These are phyloP conservation scores for Apantesis nais DNA, from an alignment of 2,888 invertebrate species.

Conservation along the genomic window DNA sequence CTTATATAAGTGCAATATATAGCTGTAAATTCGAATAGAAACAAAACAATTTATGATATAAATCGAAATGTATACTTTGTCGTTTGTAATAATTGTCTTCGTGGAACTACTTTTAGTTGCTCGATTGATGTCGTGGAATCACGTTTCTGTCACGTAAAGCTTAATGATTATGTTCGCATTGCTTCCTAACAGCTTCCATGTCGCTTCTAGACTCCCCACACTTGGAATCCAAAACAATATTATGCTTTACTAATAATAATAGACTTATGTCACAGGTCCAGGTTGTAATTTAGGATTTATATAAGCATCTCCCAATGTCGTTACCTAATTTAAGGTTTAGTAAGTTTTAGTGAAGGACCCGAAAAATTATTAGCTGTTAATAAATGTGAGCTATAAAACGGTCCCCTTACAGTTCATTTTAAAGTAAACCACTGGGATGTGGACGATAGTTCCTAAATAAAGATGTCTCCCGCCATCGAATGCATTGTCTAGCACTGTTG, in stretches of 20 bases:
- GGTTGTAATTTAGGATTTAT: slow-evolving; percentile 80
- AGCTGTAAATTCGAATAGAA: slow-evolving; percentile 72
- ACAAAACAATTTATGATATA: slow-evolving; percentile 39
- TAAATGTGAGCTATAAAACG: slow-evolving; percentile 78
- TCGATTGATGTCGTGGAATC: slow-evolving; percentile 51
- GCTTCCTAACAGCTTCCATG: slow-evolving; percentile 77
- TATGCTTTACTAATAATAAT: slow-evolving; percentile 73
- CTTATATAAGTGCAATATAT: slow-evolving; percentile 78
- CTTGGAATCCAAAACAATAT: slow-evolving; percentile 65
- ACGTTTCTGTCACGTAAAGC: slow-evolving; percentile 56
- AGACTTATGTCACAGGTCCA: slow-evolving; percentile 80
- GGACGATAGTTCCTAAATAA: slow-evolving; percentile 60
- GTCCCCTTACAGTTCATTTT: slow-evolving; percentile 68
- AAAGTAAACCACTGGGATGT: slow-evolving; percentile 60
- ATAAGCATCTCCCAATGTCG: slow-evolving; percentile 74
- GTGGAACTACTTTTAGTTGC: slow-evolving; percentile 54
- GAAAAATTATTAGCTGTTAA: slow-evolving; percentile 74
- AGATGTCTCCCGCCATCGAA: slow-evolving; percentile 53
- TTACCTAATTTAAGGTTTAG: slow-evolving; percentile 80
- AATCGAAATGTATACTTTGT: slow-evolving; percentile 31
- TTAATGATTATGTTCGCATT: slow-evolving; percentile 68
- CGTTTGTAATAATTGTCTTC: slow-evolving; percentile 30
- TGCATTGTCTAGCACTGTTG: slow-evolving; percentile 19
- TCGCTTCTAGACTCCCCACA: slow-evolving; percentile 68
- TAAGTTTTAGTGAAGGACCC: slow-evolving; percentile 69